Evolutionary conservation across 2,888 invertebrate species (phyloP), one percentile per base, ranked within the genome.

Genomic region (Euplagia quadripunctaria): DNA sequence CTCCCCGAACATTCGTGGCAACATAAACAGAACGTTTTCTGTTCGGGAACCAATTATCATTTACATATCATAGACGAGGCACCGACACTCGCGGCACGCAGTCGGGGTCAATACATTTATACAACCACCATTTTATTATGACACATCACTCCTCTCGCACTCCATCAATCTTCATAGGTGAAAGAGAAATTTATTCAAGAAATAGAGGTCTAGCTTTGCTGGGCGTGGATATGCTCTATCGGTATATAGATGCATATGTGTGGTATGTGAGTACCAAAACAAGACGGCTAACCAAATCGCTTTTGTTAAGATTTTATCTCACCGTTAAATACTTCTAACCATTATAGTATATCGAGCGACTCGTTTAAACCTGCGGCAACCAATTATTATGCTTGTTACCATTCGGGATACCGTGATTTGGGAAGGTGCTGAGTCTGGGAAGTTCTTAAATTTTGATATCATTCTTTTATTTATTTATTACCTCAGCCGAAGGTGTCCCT

Each of bases 251-350:
- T 89, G 91, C 93, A 93, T 94, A 93, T 91, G 90, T 92, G 93
- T 91, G 90, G 88, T 90, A 89, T 91, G 93, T 91, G 91, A 93
- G 93, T 93, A 94, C 93, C 93, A 91, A 94, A 94, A 94, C 94
- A 93, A 94, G 94, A 94, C 93, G 93, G 93, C 93, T 93, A 91
- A 94, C 94, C 94, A 94, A 95, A 95, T 94, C 94, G 94, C 94
- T 91, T 95, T 95, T 95, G 94, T 95, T 94, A 92, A 95, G 95
- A 95, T 95, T 95, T 94, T 95, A 95, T 95, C 95, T 94, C 89
- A 87, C 93, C 92, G 94, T 95, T 95, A 95, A 95, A 95, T 95
- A 94, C 94, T 95, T 94, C 91, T 93, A 93, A 93, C 94, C 94
- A 94, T 94, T 94, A 94, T 89, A 92, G 91, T 94, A 91, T 92